These are phyloP conservation scores for Timema cristinae DNA, from an alignment of 2,888 invertebrate genomes.

Conservation along the genomic window DNA sequence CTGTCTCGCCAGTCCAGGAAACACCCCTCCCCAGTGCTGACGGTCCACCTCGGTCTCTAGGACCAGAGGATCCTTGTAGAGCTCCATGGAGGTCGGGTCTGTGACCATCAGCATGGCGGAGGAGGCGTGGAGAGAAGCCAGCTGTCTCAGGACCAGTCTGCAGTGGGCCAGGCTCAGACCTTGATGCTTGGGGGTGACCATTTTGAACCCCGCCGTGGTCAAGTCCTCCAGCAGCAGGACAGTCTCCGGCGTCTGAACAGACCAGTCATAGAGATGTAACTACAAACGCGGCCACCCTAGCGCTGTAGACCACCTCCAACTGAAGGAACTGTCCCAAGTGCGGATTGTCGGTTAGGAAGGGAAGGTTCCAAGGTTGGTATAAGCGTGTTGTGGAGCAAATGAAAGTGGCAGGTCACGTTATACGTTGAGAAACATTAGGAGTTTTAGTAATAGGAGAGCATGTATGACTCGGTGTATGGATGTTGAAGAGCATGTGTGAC, in stretches of 20 bases:
- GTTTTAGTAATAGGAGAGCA: too few species aligned
- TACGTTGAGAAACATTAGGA: too few species aligned
- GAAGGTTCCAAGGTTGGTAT: too few species aligned
- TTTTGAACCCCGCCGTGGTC: slow-evolving; percentile 1
- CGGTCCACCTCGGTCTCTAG: not conserved
- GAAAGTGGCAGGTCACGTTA: too few species aligned
- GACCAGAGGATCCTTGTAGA: not conserved
- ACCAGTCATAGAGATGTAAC: too few species aligned
- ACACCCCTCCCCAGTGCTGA: slow-evolving; percentile 11
- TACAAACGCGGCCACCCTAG: too few species aligned
- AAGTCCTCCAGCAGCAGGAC: slow-evolving; percentile 17
- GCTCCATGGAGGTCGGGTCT: slow-evolving; percentile 2
- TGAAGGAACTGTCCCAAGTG: too few species aligned
- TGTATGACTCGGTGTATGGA: too few species aligned
- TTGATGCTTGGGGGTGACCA: not conserved
- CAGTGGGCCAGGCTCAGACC: slow-evolving; percentile 15
- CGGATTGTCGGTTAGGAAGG: too few species aligned
- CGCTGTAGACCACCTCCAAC: too few species aligned
- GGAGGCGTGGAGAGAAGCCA: slow-evolving; percentile 13
- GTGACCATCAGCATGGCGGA: not conserved
- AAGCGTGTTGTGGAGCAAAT: too few species aligned
- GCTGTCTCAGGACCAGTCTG: slow-evolving; percentile 6
- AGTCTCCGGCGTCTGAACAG: slow-evolving; percentile 1
- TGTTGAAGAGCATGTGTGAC: too few species aligned
- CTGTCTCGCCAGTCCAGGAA: not conserved